A percentile compares a stretch with the other conserved stretches of the same genome.
Evolutionary conservation across 2,888 invertebrate species (phyloP).

Genomic region (Rosalia funebris): DNA sequence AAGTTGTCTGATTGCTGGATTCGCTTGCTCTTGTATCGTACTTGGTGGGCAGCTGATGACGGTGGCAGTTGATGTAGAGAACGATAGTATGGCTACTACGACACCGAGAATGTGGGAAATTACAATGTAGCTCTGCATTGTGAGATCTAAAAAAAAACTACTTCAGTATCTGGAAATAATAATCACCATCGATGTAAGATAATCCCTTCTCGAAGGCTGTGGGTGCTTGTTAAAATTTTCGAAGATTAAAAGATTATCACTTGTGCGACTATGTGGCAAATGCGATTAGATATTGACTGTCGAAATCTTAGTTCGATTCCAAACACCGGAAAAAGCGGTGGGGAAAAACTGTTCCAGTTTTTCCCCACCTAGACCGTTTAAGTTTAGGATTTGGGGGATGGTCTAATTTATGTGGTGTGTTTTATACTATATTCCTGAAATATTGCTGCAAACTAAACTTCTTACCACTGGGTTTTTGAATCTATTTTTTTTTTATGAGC

Average conservation of each 20-base stretch:
- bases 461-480: too few relatives aligned
- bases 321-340: too few relatives aligned
- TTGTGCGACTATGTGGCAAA: not conserved
- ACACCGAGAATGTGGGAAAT: constrained; percentile 40
- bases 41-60: constrained; percentile 52
- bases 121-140: constrained; percentile 44
- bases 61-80: constrained; percentile 40
- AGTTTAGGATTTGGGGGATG: too few relatives aligned
- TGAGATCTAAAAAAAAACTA: constrained; percentile 24
- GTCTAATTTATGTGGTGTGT: not conserved
- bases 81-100: constrained; percentile 35
- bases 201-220: too few relatives aligned
- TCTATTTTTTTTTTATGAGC: too few relatives aligned
- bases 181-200: too few relatives aligned
- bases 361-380: too few relatives aligned
- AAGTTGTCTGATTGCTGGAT: constrained; percentile 46
- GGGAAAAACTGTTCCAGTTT: too few relatives aligned
- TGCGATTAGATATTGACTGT: constrained; percentile 7
- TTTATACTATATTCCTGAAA: constrained; percentile 9
- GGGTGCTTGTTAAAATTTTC: not conserved
- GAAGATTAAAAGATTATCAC: not conserved
- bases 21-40: constrained; percentile 43
- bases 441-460: not conserved
- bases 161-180: not conserved
- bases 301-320: too few relatives aligned